Percentiles rank a stretch among this genome's conserved stretches.
These are phyloP conservation scores for Spinus pinus DNA, from an alignment of 2,797 vertebrate genomes.

Conservation along the genomic window DNA sequence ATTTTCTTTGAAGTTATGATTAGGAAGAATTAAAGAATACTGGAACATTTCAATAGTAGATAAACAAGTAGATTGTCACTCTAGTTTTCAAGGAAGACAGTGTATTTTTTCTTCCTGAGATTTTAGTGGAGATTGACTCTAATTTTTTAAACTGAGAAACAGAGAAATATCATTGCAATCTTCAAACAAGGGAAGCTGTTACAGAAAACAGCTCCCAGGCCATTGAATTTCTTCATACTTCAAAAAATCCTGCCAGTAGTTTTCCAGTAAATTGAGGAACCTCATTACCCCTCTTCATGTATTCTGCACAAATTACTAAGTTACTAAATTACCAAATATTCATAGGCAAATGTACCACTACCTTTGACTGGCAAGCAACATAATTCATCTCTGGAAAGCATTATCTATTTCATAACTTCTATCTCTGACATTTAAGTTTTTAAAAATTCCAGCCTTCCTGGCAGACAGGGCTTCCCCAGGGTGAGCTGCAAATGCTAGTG, in stretches of 20 bases:
- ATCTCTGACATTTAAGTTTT: neutral
- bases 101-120: neutral
- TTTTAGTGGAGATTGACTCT: neutral
- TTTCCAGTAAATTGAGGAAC: neutral
- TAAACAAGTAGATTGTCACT: neutral
- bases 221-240: neutral
- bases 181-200: neutral
- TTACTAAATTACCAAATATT: neutral
- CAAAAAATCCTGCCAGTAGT: neutral
- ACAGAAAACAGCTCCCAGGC: neutral
- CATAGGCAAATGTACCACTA: neutral
- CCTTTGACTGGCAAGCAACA: neutral
- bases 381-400: neutral
- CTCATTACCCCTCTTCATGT: neutral
- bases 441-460: neutral
- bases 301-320: neutral
- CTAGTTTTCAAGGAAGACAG: neutral
- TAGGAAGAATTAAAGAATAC: neutral
- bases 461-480: neutral
- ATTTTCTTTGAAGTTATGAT: neutral
- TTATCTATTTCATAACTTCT: neutral
- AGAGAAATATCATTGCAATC: neutral
- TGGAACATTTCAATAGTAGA: neutral
- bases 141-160: neutral
- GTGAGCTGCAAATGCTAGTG: accelerated